Base-by-base conservation (phyloP, 2,888 invertebrate species). In the Amblyjoppa fuscipennis region DNA sequence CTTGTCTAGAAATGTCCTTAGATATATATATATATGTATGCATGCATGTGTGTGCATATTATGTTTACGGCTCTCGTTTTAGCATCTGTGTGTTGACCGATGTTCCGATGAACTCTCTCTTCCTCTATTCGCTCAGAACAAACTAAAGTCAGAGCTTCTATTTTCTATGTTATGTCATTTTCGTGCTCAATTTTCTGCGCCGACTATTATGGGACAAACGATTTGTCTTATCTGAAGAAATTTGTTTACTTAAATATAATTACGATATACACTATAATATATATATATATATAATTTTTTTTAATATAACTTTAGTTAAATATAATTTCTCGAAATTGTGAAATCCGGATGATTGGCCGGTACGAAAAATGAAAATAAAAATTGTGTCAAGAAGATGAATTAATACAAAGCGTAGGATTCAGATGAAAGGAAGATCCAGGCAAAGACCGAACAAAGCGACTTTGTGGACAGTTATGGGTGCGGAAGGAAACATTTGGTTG, bases 71-170 rank as follows among this genome's bases (percentile, higher is more conserved):
- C 73, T 73, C 53, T 71, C 53, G 68, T 73, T 77, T 68, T 38
- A 45, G 49, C 71, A 73, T 73, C 73, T 49, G 78, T 45, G 68
- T 68, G 41, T 73, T 74, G 45, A 68, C 53, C 25, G 20, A 53
- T 45, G 77, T 78, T 83, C 68, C 78, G 83, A 83, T 69, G 49
- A 69, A 73, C 77, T 73, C 77, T 76, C 75, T 74, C 59, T 41
- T 25, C 16, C 61, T 61, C 64, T n/a, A 34, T 38, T 28, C 51
- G 34, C 25, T 16, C 2, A 16, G 31, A 64, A 64, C 16, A 64
- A 7, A 61, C 31, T 34, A 6, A 13, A 34, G 16, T 34, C 16
- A n/a, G n/a, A 34, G n/a, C 6, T 64, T 16, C 0, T 64, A 34
- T 64, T 31, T 31, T 11, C 11, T 64, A 25, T 7, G 28, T 64